Base-by-base conservation (phyloP, 2,113 vertebrate species). In the Sterna hirundo region DNA sequence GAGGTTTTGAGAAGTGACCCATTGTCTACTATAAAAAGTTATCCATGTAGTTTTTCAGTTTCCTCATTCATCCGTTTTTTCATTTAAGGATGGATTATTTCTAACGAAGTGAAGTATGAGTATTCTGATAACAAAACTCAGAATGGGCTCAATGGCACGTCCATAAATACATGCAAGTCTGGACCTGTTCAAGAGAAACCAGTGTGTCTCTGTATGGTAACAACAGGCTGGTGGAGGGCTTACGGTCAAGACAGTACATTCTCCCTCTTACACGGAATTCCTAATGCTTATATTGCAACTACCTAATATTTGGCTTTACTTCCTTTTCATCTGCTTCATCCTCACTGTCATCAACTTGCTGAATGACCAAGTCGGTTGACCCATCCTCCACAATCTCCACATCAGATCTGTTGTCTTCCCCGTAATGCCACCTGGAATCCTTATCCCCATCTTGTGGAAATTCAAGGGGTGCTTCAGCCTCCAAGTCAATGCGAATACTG, bases 291-390 rank as follows among this genome's bases (percentile, higher is more conserved):
- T 38, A 69, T 92, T 68, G 23, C 64, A 51, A 91, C 98, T 98
- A 98, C 96, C 98, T 98, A 93, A 98, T 93, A 14, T 97, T 98
- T 16, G 98, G 97, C 27, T 98, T 98, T 36, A 98, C 95, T 76
- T 99, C 98, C 97, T 98, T 98, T 87, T 98, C 98, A 3, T 98
- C 98, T 20, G 97, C 96, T 95, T 99, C 99, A 52, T 99, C 99
- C 11, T 99, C 99, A 17, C 99, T 99, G 89, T 99, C 99, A 3
- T 99, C 99, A 46, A 99, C 99, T 54, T 99, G 99, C 85, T 99
- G 99, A 92, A 99, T 99, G 79, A 99, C 99, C 96, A 99, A 97
- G 88, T 99, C 99, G 2, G 97, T 98, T 6, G 99, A 99, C 6
- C 99, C 99, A 36, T 99, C 99, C 92, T 99, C 99, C 5, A 99